These are phyloP conservation scores for Parapsyche elsis DNA, from an alignment of 1,140 invertebrate species.

Conservation along the genomic window DNA sequence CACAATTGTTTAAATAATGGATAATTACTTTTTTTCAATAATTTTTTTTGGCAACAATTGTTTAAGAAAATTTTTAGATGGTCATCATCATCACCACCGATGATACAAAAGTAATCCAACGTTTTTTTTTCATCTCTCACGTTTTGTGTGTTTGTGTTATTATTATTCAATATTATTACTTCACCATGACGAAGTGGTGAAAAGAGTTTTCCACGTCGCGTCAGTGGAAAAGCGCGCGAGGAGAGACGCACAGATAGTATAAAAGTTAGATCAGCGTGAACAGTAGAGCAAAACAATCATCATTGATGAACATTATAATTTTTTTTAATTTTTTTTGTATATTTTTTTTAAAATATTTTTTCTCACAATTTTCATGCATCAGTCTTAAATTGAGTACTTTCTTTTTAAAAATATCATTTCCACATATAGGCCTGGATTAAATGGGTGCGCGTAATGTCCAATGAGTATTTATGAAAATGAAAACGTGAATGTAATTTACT, in stretches of 20 bases:
- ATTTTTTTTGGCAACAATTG: constrained; percentile 55
- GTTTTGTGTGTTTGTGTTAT: not conserved
- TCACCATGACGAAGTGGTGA: not conserved
- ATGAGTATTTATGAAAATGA: not conserved
- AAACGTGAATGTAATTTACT: too few relatives aligned
- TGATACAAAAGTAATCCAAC: constrained; percentile 42
- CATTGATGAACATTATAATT: constrained; percentile 44
- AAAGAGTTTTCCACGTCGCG: not conserved
- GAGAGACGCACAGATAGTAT: constrained; percentile 45
- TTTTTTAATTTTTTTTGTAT: constrained; percentile 49
- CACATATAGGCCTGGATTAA: constrained; percentile 50
- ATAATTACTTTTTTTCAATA: constrained; percentile 45
- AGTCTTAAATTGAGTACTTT: constrained; percentile 57
- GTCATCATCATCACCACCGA: constrained; percentile 46
- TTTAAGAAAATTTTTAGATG: constrained; percentile 44
- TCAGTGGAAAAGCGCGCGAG: constrained; percentile 27
- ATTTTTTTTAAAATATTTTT: constrained; percentile 53
- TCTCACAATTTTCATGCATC: constrained; percentile 55
- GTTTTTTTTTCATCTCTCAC: constrained; percentile 14
- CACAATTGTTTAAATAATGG: constrained; percentile 52
- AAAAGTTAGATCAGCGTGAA: constrained; percentile 49
- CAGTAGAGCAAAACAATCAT: constrained; percentile 56
- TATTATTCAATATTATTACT: not conserved
- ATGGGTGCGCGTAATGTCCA: not conserved
- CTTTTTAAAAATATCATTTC: constrained; percentile 52